These are phyloP conservation scores for Oasisia sp. DNA, from an alignment of 2,888 invertebrate genomes.

Conservation along the genomic window DNA sequence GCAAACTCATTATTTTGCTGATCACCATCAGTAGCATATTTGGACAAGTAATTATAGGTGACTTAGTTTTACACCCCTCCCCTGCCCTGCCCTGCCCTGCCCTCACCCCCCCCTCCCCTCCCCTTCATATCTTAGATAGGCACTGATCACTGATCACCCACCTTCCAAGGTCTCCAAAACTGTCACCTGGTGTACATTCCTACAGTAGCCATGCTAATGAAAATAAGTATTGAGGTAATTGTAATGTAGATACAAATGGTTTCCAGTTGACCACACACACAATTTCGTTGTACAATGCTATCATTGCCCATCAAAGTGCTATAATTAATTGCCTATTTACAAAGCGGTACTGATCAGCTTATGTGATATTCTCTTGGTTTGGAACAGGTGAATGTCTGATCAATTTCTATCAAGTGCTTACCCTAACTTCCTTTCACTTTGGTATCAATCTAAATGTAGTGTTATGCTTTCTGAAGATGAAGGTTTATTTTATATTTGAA, in stretches of 20 bases:
- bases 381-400: background rate
- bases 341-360: background rate
- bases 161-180: background rate
- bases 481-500: background rate
- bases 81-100: too few species aligned
- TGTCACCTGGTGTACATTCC: background rate
- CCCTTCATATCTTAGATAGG: background rate
- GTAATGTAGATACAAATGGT: background rate
- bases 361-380: background rate
- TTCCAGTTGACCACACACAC: background rate
- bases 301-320: background rate
- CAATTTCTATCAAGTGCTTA: background rate
- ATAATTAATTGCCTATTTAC: conserved; percentile 13
- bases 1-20: too few species aligned
- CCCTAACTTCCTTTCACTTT: background rate
- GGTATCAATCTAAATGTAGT: background rate
- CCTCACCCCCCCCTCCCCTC: too few species aligned
- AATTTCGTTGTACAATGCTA: background rate
- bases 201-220: background rate
- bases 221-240: background rate
- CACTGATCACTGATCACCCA: background rate
- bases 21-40: too few species aligned
- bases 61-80: too few species aligned
- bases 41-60: too few species aligned
- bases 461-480: background rate